Conservation (phyloP, 2,797 vertebrate genomes). For the Picus viridis region DNA sequence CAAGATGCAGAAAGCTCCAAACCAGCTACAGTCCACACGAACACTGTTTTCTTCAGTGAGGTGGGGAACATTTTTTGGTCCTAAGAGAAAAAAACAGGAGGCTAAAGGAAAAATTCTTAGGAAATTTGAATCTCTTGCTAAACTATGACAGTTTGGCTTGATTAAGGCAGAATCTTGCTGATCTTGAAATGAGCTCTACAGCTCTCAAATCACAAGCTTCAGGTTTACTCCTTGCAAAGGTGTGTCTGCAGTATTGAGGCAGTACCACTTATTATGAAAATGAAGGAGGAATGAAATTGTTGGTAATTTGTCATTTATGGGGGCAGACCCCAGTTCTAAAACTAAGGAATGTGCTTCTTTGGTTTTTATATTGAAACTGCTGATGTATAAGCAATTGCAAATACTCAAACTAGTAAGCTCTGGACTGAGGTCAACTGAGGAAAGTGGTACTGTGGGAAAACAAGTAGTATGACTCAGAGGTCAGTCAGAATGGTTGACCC, state of each 20-base stretch:
- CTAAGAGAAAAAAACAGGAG: neutral
- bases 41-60: neutral
- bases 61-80: neutral
- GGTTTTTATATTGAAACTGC: neutral
- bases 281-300: neutral
- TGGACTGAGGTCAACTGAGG: neutral
- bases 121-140: neutral
- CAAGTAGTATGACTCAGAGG: neutral
- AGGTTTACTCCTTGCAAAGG: neutral
- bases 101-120: neutral
- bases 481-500: neutral
- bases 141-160: neutral
- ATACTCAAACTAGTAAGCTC: neutral
- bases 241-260: neutral
- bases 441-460: neutral
- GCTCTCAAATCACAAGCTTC: neutral
- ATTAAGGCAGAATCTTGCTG: neutral
- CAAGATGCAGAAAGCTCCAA: neutral
- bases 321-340: neutral
- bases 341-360: neutral
- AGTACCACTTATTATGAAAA: neutral
- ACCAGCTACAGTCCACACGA: neutral
- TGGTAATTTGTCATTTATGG: neutral
- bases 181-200: neutral
- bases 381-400: neutral